phyloP scores from a whole-genome alignment of 2,797 vertebrate species.

The Phataginus tetradactyla region DNA sequence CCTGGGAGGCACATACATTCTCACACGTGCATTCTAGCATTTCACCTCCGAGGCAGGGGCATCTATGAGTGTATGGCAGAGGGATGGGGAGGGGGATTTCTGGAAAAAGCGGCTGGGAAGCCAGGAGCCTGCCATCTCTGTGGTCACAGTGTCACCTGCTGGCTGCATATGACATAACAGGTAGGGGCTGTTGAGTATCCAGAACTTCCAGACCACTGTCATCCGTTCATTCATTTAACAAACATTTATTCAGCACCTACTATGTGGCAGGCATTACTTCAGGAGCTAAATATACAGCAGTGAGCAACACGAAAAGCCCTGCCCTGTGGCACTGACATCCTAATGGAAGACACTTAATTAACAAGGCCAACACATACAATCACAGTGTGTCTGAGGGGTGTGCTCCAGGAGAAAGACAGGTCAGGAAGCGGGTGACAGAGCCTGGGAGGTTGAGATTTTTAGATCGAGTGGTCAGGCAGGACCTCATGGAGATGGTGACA shows the following conservation, averaged over 20 bases:
- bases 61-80: neutral
- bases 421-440: neutral
- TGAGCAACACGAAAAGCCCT: neutral
- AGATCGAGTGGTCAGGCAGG: neutral
- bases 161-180: neutral
- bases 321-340: neutral
- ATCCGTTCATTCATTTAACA: neutral
- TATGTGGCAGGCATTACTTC: neutral
- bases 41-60: neutral
- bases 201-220: neutral
- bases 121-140: conserved; percentile 32
- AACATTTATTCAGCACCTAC: neutral
- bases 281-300: neutral
- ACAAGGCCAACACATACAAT: neutral
- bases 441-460: neutral
- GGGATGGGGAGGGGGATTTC: neutral
- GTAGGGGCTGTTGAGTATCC: rapidly evolving
- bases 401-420: no score
- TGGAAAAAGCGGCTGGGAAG: neutral
- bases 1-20: neutral
- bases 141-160: conserved; percentile 56
- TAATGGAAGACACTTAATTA: neutral
- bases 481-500: neutral
- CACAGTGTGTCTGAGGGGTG: neutral
- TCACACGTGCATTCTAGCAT: neutral